These are phyloP conservation scores for Germaria angustata DNA, from an alignment of 2,888 invertebrate species.

Conservation along the genomic window DNA sequence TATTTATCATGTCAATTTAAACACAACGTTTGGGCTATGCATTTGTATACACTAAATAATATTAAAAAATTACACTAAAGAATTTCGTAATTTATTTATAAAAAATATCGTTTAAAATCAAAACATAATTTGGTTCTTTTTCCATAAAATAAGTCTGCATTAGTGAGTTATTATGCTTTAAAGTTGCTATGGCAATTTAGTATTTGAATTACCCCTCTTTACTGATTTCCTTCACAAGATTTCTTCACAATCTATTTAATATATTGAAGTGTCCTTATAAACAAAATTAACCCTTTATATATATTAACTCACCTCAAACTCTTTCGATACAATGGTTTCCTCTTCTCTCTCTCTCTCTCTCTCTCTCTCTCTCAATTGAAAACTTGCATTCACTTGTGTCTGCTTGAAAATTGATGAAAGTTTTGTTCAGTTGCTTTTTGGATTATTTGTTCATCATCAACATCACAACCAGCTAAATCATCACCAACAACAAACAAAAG, in stretches of 20 bases:
- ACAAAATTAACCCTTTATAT: constrained; percentile 58
- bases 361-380: background rate
- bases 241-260: constrained; percentile 58
- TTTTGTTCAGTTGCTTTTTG: background rate
- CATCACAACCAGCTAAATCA: constrained; percentile 48
- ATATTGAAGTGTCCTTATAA: constrained; percentile 26
- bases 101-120: no score
- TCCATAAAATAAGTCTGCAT: no score
- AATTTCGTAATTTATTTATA: no score
- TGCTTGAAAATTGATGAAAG: constrained; percentile 35
- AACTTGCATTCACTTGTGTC: constrained; percentile 9
- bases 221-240: background rate
- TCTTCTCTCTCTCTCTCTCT: background rate
- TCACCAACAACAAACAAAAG: constrained; percentile 47
- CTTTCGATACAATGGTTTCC: background rate
- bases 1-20: no score
- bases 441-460: constrained; percentile 47
- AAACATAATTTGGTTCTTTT: no score
- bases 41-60: no score
- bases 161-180: no score
- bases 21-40: no score
- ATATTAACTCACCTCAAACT: background rate
- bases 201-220: background rate
- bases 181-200: no score
- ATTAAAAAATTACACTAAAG: no score